Base-by-base conservation (phyloP, 2,888 invertebrate genomes). In the Apodemia zela region DNA sequence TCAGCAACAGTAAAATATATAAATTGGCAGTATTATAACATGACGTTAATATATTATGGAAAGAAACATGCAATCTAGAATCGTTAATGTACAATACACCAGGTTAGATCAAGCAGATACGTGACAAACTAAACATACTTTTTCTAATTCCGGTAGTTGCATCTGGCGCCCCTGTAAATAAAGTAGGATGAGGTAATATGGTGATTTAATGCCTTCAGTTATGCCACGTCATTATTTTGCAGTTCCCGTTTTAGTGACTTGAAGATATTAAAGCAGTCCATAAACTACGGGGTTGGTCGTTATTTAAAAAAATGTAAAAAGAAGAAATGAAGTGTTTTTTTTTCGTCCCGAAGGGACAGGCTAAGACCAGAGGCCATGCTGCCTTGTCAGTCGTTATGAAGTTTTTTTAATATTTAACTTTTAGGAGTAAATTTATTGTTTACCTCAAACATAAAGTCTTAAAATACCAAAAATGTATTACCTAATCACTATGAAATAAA, bases 121-220 rank as follows among this genome's bases (percentile, higher is more conserved):
- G 15, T 54, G 54, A 15, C 54, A 54, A 54, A 54, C 54, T 54
- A 54, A 54, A 83, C 86, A 76, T 88, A 88, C 87, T 81, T 85
- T 82, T 76, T 71, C 80, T 83, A 77, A 69, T 76, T 72, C 87
- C 85, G 69, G 83, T 84, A 71, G 73, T 70, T 71, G 78, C 78
- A 74, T 85, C 79, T 79, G 75, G 69, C 77, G 71, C 33, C 70
- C 82, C 87, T 88, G 88, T 35, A 86, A 87, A 35, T 51, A 61
- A 64, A 62, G 54, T 25, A 54, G 54, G 54, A 54, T 54, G 54
- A 54, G 25, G 54, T 54, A 21, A 54, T 15, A 54, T 25, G 42
- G 5, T 42, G 21, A 25, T 54, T 2, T 49, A 49, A 49, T 49
- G 49, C 11, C 18, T 49, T 25, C 49, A 49, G 49, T 49, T 18